Base-by-base conservation (phyloP, 1,140 invertebrate species). In the Heliconius hermathena region DNA sequence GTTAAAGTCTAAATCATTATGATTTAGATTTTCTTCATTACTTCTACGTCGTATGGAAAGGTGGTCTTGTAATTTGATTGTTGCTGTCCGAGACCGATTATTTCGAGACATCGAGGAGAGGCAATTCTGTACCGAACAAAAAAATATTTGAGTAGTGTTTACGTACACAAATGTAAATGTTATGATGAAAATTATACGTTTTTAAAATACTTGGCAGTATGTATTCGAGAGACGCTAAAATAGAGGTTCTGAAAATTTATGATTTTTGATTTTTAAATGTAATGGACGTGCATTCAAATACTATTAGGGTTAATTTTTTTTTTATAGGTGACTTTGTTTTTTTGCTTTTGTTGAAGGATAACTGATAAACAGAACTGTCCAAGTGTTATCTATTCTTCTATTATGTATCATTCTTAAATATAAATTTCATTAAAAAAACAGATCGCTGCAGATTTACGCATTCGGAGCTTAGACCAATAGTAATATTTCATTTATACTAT, bases 101-200 rank as follows among this genome's bases (percentile, higher is more conserved):
- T 66, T 66, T 29, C n/a, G 11, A 29, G 60, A 66, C 22, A 29
- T 29, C 11, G 13, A 22, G 26, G 26, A 66, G 60, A 29, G 60
- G 60, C 22, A 66, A 29, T 22, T 57, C n/a, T 22, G 22, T 13
- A 9, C 9, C 1, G 60, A 66, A 22, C 0, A 16, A 66, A 66
- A 46, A 66, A 66, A 29, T 66, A 26, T 66, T 66, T 4, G 3
- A 66, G 4, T 66, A 29, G 22, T 29, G 60, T 66, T 66, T 29
- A 66, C 13, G 9, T 16, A 22, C 26, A 66, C 22, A 29, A 26
- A 26, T 13, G 60, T 29, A 66, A 66, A 66, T 66, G 26, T 66
- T 66, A 66, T 66, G 22, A 66, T 29, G 26, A 66, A 66, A 29
- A 66, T 66, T 66, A 29, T 66, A 66, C 11, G 22, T 66, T 66